Percentiles rank a stretch among this genome's conserved stretches.
These are phyloP conservation scores for Pseudachorutes palmiensis DNA, from an alignment of 1,140 invertebrate genomes.

Conservation along the genomic window DNA sequence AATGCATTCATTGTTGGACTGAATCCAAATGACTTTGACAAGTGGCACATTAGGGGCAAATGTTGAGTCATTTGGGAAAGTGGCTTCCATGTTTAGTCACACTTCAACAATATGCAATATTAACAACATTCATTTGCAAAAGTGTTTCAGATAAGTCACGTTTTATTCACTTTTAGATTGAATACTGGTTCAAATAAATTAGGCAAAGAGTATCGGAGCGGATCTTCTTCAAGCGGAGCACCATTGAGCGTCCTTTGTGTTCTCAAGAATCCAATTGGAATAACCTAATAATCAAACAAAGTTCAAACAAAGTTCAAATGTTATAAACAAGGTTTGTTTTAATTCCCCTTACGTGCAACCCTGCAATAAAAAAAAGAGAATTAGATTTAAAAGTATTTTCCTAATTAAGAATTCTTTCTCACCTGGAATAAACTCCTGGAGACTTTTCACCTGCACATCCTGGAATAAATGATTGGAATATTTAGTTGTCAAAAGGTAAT, in stretches of 20 bases:
- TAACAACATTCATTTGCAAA: background rate
- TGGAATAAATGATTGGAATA: background rate
- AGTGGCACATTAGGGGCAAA: background rate
- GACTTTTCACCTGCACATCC: conserved; percentile 5
- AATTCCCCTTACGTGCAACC: too few species aligned
- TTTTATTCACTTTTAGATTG: background rate
- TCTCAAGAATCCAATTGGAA: conserved; percentile 26
- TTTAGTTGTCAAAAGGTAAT: background rate
- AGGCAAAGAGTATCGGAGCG: background rate
- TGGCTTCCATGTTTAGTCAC: background rate
- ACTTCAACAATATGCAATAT: background rate
- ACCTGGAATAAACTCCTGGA: conserved; percentile 15
- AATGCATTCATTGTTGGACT: too few species aligned
- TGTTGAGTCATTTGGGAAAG: background rate
- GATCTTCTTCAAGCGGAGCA: conserved; percentile 6
- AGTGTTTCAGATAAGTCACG: too few species aligned
- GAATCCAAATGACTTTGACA: too few species aligned
- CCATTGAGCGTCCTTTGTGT: conserved; percentile 24
- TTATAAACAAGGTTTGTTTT: too few species aligned
- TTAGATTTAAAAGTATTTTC: background rate
- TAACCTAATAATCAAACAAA: conserved; percentile 10
- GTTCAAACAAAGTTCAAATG: too few species aligned
- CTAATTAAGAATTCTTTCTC: background rate
- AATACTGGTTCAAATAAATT: background rate
- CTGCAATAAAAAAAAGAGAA: too few species aligned